Evolutionary conservation across 2,797 vertebrate species (phyloP), one percentile per base, ranked within the genome.

Genomic region (Lithobates pipiens): DNA sequence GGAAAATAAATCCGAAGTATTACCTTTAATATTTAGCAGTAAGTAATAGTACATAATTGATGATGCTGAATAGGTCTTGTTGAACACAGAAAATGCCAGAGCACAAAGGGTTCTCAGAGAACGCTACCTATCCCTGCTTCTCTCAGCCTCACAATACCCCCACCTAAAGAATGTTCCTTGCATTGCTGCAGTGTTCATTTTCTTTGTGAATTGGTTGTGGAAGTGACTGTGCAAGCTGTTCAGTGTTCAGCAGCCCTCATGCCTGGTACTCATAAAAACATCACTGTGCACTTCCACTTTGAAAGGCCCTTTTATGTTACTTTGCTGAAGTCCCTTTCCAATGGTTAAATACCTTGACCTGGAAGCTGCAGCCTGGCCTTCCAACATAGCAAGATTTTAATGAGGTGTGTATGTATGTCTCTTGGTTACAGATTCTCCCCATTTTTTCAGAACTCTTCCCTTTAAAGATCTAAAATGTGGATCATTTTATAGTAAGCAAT

Each of bases 261-360:
- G 90, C 88, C 91, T 91, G 82, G 79, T 74, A 2, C 91, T 93
- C 86, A 68, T 94, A 92, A 94, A 95, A 94, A 91, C 91, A 90
- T 93, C 92, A 91, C 93, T 77, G 50, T 89, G 90, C 80, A 50
- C 92, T 91, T 93, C 86, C 90, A 88, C 91, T 91, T 93, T 93
- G 91, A 95, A 94, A 93, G 91, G 89, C 88, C 89, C 93, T 92
- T 94, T 94, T 93, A 94, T 94, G 91, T 89, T 88, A 81, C 89
- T 85, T 90, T 88, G 89, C 89, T 29, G 18, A 89, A 90, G 89
- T 86, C 88, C 86, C 87, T 69, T 84, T 91, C 84, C 91, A 90
- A 85, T 13, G 89, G 88, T 85, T 87, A 87, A 42, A 42, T 76
- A 88, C 85, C 92, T 82, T 88, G 89, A 90, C 88, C 90, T 34